phyloP scores from a whole-genome alignment of 2,888 invertebrate genomes.

The Nomada ferruginata region DNA sequence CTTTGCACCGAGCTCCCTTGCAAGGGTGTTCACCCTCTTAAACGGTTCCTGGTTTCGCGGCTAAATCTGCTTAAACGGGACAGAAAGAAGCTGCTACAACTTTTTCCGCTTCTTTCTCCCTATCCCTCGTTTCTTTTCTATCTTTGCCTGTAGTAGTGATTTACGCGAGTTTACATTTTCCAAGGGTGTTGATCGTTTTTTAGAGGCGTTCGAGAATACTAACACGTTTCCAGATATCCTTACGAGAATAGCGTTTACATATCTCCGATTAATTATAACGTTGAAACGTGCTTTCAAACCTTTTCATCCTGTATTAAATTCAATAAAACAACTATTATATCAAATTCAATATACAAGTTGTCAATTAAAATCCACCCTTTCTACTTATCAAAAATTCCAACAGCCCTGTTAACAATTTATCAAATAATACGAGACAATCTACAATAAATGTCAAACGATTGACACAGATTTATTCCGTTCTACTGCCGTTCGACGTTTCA shows the following conservation, averaged over 20 bases:
- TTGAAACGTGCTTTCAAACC: no score
- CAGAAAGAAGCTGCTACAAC: slow-evolving; percentile 54
- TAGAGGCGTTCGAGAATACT: not conserved
- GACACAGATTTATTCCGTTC: no score
- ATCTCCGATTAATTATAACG: no score
- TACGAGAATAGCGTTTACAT: no score
- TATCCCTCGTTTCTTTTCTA: not conserved
- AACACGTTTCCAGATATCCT: not conserved
- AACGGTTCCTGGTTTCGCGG: slow-evolving; percentile 75
- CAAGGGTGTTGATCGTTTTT: slow-evolving; percentile 11
- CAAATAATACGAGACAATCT: not conserved
- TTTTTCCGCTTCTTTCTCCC: slow-evolving; percentile 52
- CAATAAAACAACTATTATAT: no score
- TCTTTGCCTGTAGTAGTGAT: slow-evolving; percentile 33
- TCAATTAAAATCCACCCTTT: no score
- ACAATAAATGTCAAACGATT: not conserved
- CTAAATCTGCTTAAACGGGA: slow-evolving; percentile 75
- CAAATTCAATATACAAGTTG: no score
- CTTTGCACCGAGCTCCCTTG: slow-evolving; percentile 60
- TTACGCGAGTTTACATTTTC: slow-evolving; percentile 47
- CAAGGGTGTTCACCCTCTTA: slow-evolving; percentile 70
- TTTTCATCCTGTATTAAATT: no score
- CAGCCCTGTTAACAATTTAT: no score
- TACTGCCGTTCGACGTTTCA: no score
- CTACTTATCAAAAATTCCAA: no score